Evolutionary conservation across 1,140 invertebrate species (phyloP).

Genomic region (Drosophila repleta): DNA sequence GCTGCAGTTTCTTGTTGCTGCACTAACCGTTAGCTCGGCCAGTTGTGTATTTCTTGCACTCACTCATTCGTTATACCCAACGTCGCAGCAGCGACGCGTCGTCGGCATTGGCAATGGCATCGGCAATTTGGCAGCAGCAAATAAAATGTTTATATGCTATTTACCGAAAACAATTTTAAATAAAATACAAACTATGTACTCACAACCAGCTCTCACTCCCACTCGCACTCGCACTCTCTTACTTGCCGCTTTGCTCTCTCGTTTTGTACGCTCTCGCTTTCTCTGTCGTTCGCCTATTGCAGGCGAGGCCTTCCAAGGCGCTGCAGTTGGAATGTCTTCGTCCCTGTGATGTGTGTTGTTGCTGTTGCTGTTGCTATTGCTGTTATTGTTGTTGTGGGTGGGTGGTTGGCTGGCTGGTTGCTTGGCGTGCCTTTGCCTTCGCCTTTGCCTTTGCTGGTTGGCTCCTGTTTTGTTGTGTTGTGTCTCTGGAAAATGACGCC

Average conservation of each 20-base stretch:
- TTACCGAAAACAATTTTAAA: constrained; percentile 82
- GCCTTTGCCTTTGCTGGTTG: constrained; percentile 74
- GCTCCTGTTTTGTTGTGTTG: constrained; percentile 82
- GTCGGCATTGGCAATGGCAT: constrained; percentile 6
- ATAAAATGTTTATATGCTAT: constrained; percentile 83
- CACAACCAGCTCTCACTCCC: constrained; percentile 25
- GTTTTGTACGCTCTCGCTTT: constrained; percentile 10
- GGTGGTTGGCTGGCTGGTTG: constrained; percentile 36
- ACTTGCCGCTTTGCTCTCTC: constrained; percentile 17
- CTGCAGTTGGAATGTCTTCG: constrained; percentile 78
- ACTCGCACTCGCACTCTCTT: constrained; percentile 6
- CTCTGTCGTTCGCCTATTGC: constrained; percentile 29
- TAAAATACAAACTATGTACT: constrained; percentile 69
- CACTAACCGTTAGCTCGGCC: constrained; percentile 46
- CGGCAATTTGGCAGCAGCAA: constrained; percentile 73
- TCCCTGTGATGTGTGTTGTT: constrained; percentile 48
- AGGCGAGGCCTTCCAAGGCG: constrained; percentile 65
- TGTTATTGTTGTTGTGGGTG: constrained; percentile 58
- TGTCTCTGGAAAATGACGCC: constrained; percentile 79
- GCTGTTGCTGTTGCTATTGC: constrained; percentile 10
- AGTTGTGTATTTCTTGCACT: constrained; percentile 46
- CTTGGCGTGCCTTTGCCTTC: constrained; percentile 36
- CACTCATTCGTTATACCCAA: constrained; percentile 55
- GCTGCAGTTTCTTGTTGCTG: constrained; percentile 55
- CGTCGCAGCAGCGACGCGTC: constrained; percentile 1